These are phyloP conservation scores for Meloidogyne exigua DNA, from an alignment of 1,140 invertebrate species.

Conservation along the genomic window DNA sequence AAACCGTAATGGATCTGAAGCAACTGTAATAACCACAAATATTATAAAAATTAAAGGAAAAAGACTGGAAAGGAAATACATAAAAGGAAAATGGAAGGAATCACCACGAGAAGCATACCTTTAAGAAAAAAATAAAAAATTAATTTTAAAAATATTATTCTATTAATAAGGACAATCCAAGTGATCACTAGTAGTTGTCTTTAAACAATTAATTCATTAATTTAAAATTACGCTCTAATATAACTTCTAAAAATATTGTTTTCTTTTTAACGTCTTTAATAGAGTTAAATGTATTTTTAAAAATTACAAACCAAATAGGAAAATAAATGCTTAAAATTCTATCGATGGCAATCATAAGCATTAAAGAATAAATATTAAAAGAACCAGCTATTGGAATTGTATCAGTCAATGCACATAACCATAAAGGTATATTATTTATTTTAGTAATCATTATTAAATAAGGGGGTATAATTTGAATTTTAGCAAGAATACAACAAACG, in stretches of 20 bases:
- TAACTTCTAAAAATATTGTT: too few relatives aligned
- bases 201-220: too few relatives aligned
- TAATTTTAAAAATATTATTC: too few relatives aligned
- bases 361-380: slow-evolving; percentile 10
- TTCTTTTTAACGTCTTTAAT: too few relatives aligned
- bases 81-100: not conserved
- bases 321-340: slow-evolving; percentile 9
- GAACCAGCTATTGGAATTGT: not conserved
- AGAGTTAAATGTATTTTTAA: too few relatives aligned
- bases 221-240: too few relatives aligned
- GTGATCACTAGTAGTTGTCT: too few relatives aligned
- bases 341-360: not conserved
- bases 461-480: not conserved
- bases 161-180: too few relatives aligned
- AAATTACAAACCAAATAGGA: not conserved
- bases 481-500: not conserved
- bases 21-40: not conserved
- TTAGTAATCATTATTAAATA: not conserved
- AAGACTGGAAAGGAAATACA: not conserved
- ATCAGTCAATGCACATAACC: not conserved
- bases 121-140: not conserved
- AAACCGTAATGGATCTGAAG: not conserved
- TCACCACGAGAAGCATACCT: not conserved
- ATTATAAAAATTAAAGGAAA: not conserved
- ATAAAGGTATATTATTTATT: not conserved